Percentiles rank a stretch among this genome's conserved stretches.
Conservation (phyloP, 2,113 vertebrate species). For the Forbesichthys papilliferus region DNA sequence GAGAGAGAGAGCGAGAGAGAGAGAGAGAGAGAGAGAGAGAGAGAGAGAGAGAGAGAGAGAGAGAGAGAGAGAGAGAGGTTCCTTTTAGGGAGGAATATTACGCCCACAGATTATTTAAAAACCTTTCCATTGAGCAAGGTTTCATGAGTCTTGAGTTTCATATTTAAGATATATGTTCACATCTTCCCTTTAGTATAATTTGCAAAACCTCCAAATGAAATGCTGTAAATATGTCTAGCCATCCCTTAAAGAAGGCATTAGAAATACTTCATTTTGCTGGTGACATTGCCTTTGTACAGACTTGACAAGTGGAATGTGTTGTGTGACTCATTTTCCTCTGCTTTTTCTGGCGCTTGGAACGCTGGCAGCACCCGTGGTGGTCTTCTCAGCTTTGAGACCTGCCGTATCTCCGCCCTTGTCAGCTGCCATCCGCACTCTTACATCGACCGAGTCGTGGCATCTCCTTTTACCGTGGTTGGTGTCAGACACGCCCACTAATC, state of each 20-base stretch:
- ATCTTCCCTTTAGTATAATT: too few species aligned
- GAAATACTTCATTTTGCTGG: conserved; percentile 6
- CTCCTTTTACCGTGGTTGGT: conserved; percentile 43
- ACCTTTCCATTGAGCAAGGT: conserved; percentile 32
- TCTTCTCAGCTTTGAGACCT: conserved; percentile 31
- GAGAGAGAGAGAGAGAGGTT: conserved; percentile 6
- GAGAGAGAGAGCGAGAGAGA: too few species aligned
- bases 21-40: too few species aligned
- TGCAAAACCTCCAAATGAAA: too few species aligned
- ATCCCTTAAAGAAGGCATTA: background rate
- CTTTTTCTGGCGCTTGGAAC: conserved; percentile 34
- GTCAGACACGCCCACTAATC: conserved; percentile 53
- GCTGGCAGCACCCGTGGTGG: conserved; percentile 53
- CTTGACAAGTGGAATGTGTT: conserved; percentile 57
- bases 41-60: too few species aligned
- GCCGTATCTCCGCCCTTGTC: conserved; percentile 46
- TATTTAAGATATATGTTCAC: background rate
- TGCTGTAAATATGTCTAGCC: background rate
- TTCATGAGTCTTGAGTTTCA: background rate
- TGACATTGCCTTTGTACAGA: conserved; percentile 43
- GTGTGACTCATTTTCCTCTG: conserved; percentile 43
- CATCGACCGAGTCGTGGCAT: conserved; percentile 38
- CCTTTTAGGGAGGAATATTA: conserved; percentile 18
- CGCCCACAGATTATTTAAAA: conserved; percentile 19
- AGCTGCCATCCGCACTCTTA: conserved; percentile 36